These are phyloP conservation scores for Drosophila ambigua DNA, from an alignment of 1,140 invertebrate genomes.

Conservation along the genomic window DNA sequence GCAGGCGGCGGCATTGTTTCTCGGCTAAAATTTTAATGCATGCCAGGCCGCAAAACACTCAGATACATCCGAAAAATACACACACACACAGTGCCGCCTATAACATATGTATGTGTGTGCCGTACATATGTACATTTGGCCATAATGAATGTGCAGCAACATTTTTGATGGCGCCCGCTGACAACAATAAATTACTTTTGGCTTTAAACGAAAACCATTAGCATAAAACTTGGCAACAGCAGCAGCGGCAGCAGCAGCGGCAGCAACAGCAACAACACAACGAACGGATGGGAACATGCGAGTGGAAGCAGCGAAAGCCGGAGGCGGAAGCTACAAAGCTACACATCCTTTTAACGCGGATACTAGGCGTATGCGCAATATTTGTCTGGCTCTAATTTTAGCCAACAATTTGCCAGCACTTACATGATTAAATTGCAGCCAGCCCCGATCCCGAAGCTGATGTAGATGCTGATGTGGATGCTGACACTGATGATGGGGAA, in stretches of 20 bases:
- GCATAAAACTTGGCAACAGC: slow-evolving; percentile 79
- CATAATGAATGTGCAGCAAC: slow-evolving; percentile 82
- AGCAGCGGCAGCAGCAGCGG: slow-evolving; percentile 28
- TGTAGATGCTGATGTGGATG: slow-evolving; percentile 35
- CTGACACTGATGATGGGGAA: slow-evolving; percentile 20
- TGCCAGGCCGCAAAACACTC: slow-evolving; percentile 5
- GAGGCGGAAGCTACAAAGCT: slow-evolving; percentile 1
- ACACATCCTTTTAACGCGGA: slow-evolving; percentile 66
- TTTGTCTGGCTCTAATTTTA: slow-evolving; percentile 81
- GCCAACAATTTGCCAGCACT: slow-evolving; percentile 81
- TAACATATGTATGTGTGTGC: not conserved
- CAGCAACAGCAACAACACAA: slow-evolving; percentile 27
- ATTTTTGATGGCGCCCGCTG: slow-evolving; percentile 81
- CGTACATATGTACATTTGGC: slow-evolving; percentile 31
- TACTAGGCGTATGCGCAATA: slow-evolving; percentile 76
- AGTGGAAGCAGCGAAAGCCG: slow-evolving; percentile 10
- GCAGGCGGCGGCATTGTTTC: slow-evolving; percentile 53
- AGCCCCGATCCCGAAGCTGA: slow-evolving; percentile 14
- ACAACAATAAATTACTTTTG: slow-evolving; percentile 83
- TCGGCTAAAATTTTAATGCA: slow-evolving; percentile 74
- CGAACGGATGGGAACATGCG: not conserved
- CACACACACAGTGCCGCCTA: slow-evolving; percentile 2
- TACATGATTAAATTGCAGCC: slow-evolving; percentile 77
- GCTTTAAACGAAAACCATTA: slow-evolving; percentile 82
- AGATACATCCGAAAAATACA: not conserved